Percentiles rank a stretch among this genome's conserved stretches.
These are phyloP conservation scores for Neoitamus cyanurus DNA, from an alignment of 2,888 invertebrate species.

Conservation along the genomic window DNA sequence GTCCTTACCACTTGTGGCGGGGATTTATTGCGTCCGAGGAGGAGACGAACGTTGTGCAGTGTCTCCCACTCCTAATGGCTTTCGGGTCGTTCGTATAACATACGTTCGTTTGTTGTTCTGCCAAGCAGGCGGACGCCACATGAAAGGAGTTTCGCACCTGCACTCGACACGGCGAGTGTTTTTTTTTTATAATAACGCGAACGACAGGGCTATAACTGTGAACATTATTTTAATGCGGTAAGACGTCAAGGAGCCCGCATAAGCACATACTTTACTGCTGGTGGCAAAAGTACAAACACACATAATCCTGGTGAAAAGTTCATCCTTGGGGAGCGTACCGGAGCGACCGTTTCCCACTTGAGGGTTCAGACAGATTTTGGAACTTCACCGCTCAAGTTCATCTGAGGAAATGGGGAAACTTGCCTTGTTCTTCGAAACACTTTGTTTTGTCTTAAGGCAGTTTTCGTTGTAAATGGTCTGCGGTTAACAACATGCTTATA, in stretches of 20 bases:
- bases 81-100: neutral
- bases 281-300: conserved; percentile 2
- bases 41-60: neutral
- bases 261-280: conserved; percentile 21
- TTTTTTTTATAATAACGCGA: neutral
- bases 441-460: conserved; percentile 38
- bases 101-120: neutral
- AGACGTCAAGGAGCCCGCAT: conserved; percentile 42
- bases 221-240: conserved; percentile 44
- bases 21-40: conserved; percentile 11
- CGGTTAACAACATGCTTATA: conserved; percentile 30
- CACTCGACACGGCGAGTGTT: neutral
- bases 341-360: neutral
- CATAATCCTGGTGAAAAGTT: conserved; percentile 36
- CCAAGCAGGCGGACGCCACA: neutral
- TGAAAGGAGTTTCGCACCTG: neutral
- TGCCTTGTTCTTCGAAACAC: neutral
- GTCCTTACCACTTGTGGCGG: neutral
- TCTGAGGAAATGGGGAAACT: conserved; percentile 35
- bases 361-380: conserved; percentile 34
- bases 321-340: neutral
- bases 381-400: neutral
- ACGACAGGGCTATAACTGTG: conserved; percentile 20
- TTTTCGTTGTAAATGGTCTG: conserved; percentile 19
- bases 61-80: neutral